Evolutionary conservation across 2,888 invertebrate species (phyloP).

Genomic region (Spilosoma lubricipeda): DNA sequence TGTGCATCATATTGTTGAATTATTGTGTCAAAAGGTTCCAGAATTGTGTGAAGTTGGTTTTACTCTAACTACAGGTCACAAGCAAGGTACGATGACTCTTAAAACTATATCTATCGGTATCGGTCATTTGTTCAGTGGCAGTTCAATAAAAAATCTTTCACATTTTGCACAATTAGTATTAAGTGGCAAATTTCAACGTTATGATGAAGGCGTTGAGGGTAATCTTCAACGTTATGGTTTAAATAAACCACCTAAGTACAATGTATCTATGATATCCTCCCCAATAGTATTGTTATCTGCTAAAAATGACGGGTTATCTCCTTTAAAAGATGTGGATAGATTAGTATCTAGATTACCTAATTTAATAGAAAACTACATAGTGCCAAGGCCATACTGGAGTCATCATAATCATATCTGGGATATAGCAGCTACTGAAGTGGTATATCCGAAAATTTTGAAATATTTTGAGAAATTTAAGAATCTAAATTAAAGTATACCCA

Average conservation of each 20-base stretch:
- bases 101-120: constrained; percentile 83
- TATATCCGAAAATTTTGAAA: constrained; percentile 66
- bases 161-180: constrained; percentile 85
- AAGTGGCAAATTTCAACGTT: constrained; percentile 70
- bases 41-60: constrained; percentile 86
- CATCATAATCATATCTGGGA: constrained; percentile 78
- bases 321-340: constrained; percentile 83
- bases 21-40: constrained; percentile 70
- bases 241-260: constrained; percentile 69
- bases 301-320: constrained; percentile 88
- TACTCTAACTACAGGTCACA: constrained; percentile 86
- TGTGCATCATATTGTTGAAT: constrained; percentile 71
- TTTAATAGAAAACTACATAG: constrained; percentile 85
- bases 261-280: constrained; percentile 67
- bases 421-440: constrained; percentile 60
- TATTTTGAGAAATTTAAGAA: constrained; percentile 57
- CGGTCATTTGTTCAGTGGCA: constrained; percentile 84
- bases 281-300: constrained; percentile 74
- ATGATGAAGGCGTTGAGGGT: constrained; percentile 68
- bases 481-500: background rate
- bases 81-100: constrained; percentile 81
- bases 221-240: constrained; percentile 71
- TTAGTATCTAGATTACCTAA: constrained; percentile 85
- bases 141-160: constrained; percentile 74
- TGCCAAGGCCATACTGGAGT: constrained; percentile 83